Evolutionary conservation across 2,113 vertebrate species (phyloP), one percentile per base, ranked within the genome.

Genomic region (Eurystomus gularis): DNA sequence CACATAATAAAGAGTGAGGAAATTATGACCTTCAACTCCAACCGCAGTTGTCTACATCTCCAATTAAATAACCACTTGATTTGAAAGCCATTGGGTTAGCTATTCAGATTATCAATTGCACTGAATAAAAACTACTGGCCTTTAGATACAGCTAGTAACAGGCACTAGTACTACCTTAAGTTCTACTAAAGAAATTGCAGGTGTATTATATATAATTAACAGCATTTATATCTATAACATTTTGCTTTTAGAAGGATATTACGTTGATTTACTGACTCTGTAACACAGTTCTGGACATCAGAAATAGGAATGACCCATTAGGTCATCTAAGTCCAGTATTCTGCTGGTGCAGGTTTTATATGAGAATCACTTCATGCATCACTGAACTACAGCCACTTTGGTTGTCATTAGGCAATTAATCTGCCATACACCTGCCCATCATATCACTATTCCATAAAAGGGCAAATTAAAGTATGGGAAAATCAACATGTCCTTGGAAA

Each of bases 401-500:
- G 3, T 60, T 78, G 75, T 29, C 37, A 2, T 48, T 29, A 49
- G 51, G 46, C 55, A 89, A 54, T 83, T 80, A 49, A 71, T 78
- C 64, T 86, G 51, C 55, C 72, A 19, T 7, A 29, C 57, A 68
- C 7, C 39, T 90, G 75, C 68, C 72, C 55, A 40, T 89, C 86
- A 68, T 31, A 71, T 51, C 51, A 25, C 23, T 66, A 3, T 4
- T 65, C 48, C 69, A 13, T 68, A 61, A 91, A 89, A 75, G 35
- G 72, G 20, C 35, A 68, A 85, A 55, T 68, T 68, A 25, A 82
- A 48, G 42, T 31, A 57, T 48, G 29, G 51, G 60, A 58, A 93
- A 94, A 92, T 62, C 65, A 80, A 58, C 9, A 26, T 31, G 64
- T 46, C 80, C 93, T 93, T 88, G 88, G 42, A 92, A 92, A 91